Evolutionary conservation across 2,888 invertebrate species (phyloP).

Genomic region (Catocala sponsa): DNA sequence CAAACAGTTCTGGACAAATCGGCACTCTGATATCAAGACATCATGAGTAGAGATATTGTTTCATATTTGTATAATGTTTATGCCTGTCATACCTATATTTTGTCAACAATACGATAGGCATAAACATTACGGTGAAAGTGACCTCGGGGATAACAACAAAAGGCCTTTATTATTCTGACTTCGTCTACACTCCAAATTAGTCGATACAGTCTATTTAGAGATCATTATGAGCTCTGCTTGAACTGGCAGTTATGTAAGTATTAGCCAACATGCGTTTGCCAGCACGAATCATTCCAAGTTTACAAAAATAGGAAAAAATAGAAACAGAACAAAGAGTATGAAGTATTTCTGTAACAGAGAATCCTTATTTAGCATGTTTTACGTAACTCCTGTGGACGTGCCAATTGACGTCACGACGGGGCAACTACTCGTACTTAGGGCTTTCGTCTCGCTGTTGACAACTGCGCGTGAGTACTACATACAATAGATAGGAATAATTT

Average conservation of each 20-base stretch:
- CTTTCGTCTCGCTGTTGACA: conserved; percentile 46
- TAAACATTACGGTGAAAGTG: no score
- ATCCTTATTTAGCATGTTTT: conserved; percentile 51
- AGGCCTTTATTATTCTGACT: no score
- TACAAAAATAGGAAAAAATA: conserved; percentile 19
- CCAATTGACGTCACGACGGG: conserved; percentile 58
- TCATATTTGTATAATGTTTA: no score
- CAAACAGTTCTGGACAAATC: no score
- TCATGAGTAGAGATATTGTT: no score
- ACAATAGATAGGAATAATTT: neutral
- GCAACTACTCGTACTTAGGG: conserved; percentile 37
- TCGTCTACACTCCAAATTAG: no score
- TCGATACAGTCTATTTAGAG: no score
- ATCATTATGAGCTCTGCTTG: neutral
- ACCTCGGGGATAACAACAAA: no score
- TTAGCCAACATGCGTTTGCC: neutral
- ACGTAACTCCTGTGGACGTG: conserved; percentile 44
- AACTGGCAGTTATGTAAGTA: conserved; percentile 3
- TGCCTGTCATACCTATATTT: no score
- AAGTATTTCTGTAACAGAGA: conserved; percentile 35
- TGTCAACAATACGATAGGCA: no score
- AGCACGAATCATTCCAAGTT: conserved; percentile 1
- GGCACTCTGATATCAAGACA: no score
- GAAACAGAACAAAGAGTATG: conserved; percentile 26
- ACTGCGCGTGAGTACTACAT: conserved; percentile 14